Base-by-base conservation (phyloP, 1,140 invertebrate genomes). In the Leguminivora glycinivorella region DNA sequence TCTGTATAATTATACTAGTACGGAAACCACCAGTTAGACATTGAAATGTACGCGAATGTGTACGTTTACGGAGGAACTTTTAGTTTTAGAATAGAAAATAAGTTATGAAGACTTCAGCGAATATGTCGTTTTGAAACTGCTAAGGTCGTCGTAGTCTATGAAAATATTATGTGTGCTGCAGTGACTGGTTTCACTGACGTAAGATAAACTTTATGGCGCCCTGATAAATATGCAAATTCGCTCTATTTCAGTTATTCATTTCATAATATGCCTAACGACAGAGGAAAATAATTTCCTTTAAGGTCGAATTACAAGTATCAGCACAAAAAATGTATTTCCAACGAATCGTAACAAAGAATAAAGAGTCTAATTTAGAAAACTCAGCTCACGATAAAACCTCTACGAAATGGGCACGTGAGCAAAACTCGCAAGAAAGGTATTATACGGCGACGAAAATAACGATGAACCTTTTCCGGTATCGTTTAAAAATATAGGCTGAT, bases 281-380 rank as follows among this genome's bases (percentile, higher is more conserved):
- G 10, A 34, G n/a, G n/a, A 34, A 34, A 10, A 17, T 43, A 43
- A 43, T 47, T n/a, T 47, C 2, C n/a, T 17, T 47, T 52, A 17
- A 22, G 6, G 1, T 52, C 47, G 10, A 52, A 22, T 52, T n/a
- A 52, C 19, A 22, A 52, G 22, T 6, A 9, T 52, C 19, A 19
- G 47, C 19, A 52, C 47, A 52, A 22, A 19, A 52, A 52, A 52
- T 52, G 47, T 52, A 43, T 43, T n/a, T 43, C 14, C 14, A 52
- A 52, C 4, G 0, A 19, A 19, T 52, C 5, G 47, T 22, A 22
- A 52, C 47, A 52, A 52, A 52, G 14, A 52, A 52, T 52, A 52
- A 52, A 22, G 6, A 22, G 19, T 52, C 14, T 52, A 52, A 52
- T 52, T 22, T 52, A 52, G 47, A 52, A 43, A 43, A 52, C 3